Evolutionary conservation across 2,797 vertebrate genomes (phyloP), one percentile per base, ranked within the genome.

Genomic region (Anas bahamensis): DNA sequence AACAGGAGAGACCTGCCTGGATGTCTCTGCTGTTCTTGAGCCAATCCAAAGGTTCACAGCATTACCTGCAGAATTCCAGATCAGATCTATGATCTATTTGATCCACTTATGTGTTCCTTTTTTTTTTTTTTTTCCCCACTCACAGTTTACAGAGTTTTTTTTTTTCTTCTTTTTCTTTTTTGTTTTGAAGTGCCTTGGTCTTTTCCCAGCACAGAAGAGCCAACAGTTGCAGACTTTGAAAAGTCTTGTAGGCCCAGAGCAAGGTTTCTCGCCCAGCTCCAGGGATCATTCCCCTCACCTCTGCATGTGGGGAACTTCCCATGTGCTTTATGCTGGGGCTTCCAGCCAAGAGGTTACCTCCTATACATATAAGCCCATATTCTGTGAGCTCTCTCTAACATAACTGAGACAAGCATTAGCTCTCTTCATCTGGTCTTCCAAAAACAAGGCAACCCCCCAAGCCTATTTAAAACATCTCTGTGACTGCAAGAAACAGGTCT

Each of bases 261-360:
- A 66, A 82, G 63, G 10, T 60, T 80, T 46, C 42, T 87, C 64
- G 9, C 29, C 24, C 1, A 21, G 22, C 12, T 89, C 41, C 68
- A 59, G n/a, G 26, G 48, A 46, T 37, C 31, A 33, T 39, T 55
- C 4, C 19, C 13, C 12, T 71, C 23, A 37, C 22, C 26, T 61
- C 22, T 65, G 39, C 77, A 80, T 46, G 41, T 0, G 0, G 37
- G 39, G 23, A 86, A 31, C 31, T 7, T 75, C 13, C 0, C 18
- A 0, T 50, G 17, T 53, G 33, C 19, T 79, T 59, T 14, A 6
- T 37, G 21, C 35, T 72, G 42, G 28, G 48, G 31, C 5, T 3
- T 46, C 60, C 60, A 37, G 26, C 35, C 26, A 29, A 29, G 15
- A 59, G 0, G 2, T 70, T 41, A 63, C 9, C 18, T 85, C 39